Percentiles rank a stretch among this genome's conserved stretches.
phyloP scores from a whole-genome alignment of 2,888 invertebrate species.

The Spisula subtruncata region DNA sequence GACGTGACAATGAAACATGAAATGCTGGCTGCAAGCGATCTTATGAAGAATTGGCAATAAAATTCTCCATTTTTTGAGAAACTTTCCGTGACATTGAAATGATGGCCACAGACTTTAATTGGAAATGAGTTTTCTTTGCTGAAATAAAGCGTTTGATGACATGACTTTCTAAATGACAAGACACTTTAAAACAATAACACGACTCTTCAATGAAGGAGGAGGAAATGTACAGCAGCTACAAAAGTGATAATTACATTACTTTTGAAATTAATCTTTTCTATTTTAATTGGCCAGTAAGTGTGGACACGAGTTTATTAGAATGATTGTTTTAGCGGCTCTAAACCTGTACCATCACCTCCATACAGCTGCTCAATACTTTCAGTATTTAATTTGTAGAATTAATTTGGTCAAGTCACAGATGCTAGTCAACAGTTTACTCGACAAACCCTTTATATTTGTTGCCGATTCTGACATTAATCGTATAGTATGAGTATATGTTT shows the following conservation, averaged over 20 bases:
- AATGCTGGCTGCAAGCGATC: no score
- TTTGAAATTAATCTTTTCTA: not conserved
- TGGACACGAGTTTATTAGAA: not conserved
- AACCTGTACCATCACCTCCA: not conserved
- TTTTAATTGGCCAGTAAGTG: conserved; percentile 2
- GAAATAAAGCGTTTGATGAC: no score
- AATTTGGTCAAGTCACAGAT: no score
- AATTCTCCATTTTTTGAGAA: not conserved
- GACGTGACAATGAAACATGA: no score
- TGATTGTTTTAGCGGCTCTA: conserved; percentile 5
- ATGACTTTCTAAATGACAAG: no score
- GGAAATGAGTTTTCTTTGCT: no score
- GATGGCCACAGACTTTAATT: conserved; percentile 7
- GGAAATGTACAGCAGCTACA: not conserved
- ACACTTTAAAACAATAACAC: not conserved
- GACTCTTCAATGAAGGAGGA: not conserved
- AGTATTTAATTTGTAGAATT: no score
- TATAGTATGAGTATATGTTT: not conserved
- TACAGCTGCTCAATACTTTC: no score
- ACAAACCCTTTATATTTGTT: not conserved
- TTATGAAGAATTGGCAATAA: conserved; percentile 18
- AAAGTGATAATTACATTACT: not conserved
- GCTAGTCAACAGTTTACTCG: not conserved
- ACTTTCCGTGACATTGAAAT: no score
- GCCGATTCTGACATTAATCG: not conserved